These are phyloP conservation scores for Heterotis niloticus DNA, from an alignment of 2,113 vertebrate species.

Conservation along the genomic window DNA sequence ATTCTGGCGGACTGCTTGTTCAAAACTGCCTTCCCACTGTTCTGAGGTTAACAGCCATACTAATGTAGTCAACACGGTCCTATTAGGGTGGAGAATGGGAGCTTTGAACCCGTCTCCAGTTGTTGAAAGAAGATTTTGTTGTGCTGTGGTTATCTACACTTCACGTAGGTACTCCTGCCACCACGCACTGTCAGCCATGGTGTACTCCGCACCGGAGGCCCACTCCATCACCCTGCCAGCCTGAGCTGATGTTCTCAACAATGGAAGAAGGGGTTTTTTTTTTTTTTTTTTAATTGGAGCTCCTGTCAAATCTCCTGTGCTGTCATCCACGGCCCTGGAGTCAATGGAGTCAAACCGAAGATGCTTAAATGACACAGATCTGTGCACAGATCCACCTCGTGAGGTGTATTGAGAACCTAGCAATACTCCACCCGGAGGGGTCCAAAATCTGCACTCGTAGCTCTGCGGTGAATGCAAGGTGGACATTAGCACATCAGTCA, in stretches of 20 bases:
- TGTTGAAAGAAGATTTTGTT: neutral
- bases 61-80: neutral
- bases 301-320: constrained; percentile 5
- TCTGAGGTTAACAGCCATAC: constrained; percentile 14
- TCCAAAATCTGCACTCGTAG: constrained; percentile 15
- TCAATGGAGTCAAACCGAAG: neutral
- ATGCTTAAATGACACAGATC: neutral
- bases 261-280: neutral
- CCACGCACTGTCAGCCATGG: neutral
- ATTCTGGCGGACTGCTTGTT: neutral
- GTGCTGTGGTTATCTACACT: neutral
- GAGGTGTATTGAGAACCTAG: constrained; percentile 8
- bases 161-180: neutral
- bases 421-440: constrained; percentile 12
- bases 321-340: neutral
- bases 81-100: too few species aligned
- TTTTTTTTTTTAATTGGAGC: neutral
- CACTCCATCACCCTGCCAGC: neutral
- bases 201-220: neutral
- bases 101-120: neutral
- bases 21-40: constrained; percentile 18
- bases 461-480: neutral
- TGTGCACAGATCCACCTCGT: neutral
- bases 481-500: neutral
- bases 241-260: neutral